Conservation (phyloP, 2,888 invertebrate species). For the Cordilura impudica region DNA sequence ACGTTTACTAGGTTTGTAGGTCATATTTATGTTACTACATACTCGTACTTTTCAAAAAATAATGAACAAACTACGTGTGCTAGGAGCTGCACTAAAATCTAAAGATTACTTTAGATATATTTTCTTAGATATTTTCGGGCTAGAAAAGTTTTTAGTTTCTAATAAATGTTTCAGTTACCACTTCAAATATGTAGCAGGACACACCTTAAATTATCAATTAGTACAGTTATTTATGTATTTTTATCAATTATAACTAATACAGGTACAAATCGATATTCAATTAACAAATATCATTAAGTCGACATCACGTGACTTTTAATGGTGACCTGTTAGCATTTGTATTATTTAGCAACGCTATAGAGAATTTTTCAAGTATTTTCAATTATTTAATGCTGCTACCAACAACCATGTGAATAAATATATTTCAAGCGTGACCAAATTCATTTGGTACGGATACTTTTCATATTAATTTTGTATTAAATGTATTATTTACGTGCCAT, state of each 20-base stretch:
- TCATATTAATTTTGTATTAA: constrained; percentile 31
- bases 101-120: no score
- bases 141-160: no score
- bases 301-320: constrained; percentile 28
- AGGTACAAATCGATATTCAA: background rate
- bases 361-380: no score
- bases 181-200: no score
- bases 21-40: constrained; percentile 46
- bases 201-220: no score
- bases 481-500: constrained; percentile 43
- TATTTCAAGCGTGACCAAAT: constrained; percentile 16
- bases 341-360: no score
- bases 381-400: background rate
- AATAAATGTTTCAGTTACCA: no score
- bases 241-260: no score
- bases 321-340: no score
- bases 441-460: background rate
- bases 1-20: constrained; percentile 57
- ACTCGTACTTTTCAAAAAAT: no score
- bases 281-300: constrained; percentile 11
- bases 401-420: background rate
- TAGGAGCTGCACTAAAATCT: background rate
- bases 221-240: no score
- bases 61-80: background rate
- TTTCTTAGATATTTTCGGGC: no score